Percentiles rank a stretch among this genome's conserved stretches.
These are phyloP conservation scores for Gallinago undulata DNA, from an alignment of 2,113 vertebrate genomes.

Conservation along the genomic window DNA sequence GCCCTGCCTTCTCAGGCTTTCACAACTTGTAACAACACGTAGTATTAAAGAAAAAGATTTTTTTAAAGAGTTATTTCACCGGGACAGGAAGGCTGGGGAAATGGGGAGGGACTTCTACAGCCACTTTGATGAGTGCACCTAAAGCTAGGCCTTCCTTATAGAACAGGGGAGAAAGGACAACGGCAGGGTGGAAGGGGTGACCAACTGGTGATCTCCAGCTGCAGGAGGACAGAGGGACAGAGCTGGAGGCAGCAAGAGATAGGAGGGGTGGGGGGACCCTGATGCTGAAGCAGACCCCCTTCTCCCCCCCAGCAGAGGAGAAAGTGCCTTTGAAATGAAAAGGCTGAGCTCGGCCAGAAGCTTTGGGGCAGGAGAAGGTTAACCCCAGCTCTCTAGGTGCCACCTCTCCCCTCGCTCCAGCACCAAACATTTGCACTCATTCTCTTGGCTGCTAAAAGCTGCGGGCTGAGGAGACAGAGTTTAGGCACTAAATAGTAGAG, in stretches of 20 bases:
- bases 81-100: not conserved
- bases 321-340: not conserved
- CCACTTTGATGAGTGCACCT: not conserved
- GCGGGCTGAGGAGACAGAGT: not conserved
- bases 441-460: constrained; percentile 39
- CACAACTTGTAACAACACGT: not conserved
- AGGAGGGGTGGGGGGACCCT: fast-evolving
- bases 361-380: not conserved
- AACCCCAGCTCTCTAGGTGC: not conserved
- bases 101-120: not conserved
- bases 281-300: not conserved
- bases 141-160: not conserved
- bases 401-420: not conserved
- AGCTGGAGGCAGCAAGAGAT: not conserved
- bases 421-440: not conserved
- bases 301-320: not conserved
- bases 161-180: not conserved
- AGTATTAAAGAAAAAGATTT: not conserved
- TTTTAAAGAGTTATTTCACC: not conserved
- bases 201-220: not conserved
- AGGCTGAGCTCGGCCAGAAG: not conserved
- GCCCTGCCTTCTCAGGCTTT: not conserved
- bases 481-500: constrained; percentile 41
- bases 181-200: not conserved
- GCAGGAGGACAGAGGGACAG: not conserved